Evolutionary conservation across 1,140 invertebrate species (phyloP), one percentile per base, ranked within the genome.

Genomic region (Acromyrmex heyeri): DNA sequence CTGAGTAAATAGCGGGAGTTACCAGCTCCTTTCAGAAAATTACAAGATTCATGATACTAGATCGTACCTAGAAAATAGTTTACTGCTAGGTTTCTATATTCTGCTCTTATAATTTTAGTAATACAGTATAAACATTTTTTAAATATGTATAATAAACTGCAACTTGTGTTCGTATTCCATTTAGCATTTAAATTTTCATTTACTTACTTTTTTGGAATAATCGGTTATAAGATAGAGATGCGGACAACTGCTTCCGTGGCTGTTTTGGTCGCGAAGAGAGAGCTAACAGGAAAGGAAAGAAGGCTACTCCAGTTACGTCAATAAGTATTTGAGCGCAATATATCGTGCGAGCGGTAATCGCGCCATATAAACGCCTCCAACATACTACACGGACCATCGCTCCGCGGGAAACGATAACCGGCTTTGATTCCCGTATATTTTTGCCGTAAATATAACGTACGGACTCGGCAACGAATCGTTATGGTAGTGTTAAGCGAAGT

Each of bases 301-400:
- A 83, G 69, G 79, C 21, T 83, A 83, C 79, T 83, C 79, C 38
- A 83, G 79, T 83, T 83, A 75, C 69, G 79, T 83, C 79, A 75
- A 62, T 83, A 70, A 34, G 34, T 70, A 50, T 83, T 75, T 61
- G 53, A 59, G n/a, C 53, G 79, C 79, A 69, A 83, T 83, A 73
- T 73, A 83, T 83, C 55, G 69, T 34, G 79, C 53, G n/a, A 79
- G 34, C 5, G 34, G 65, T 70, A 70, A 81, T 81, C 78, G 78
- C 78, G 34, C 64, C 65, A 44, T 70, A 70, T 70, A 70, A 81
- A 81, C 53, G 79, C 55, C 79, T 75, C 24, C 67, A 24, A 73
- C 79, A 61, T 82, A 50, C 69, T 69, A 2, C 62, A 44, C 48
- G 24, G 48, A 69, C 55, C 69, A 75, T 83, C 79, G 53, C 79